phyloP scores from a whole-genome alignment of 2,888 invertebrate species.

The Chrysolina oricalcia region DNA sequence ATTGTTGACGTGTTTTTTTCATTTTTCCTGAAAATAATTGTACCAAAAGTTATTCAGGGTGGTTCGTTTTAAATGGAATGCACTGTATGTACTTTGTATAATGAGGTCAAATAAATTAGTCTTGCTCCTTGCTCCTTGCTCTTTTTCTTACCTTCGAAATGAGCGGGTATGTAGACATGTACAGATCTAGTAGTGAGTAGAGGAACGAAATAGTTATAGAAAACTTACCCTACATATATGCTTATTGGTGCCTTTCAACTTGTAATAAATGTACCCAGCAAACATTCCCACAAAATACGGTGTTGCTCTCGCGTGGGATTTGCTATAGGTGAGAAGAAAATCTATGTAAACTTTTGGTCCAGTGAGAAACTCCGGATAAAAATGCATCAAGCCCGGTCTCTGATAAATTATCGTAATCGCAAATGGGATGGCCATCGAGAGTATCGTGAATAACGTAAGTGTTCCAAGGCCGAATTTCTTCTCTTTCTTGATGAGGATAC shows the following conservation, averaged over 20 bases:
- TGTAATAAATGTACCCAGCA: slow-evolving; percentile 73
- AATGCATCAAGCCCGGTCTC: slow-evolving; percentile 74
- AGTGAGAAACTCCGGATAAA: slow-evolving; percentile 75
- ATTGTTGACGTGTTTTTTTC: too few species aligned
- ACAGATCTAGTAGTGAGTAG: too few species aligned
- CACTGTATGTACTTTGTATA: too few species aligned
- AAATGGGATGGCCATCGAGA: slow-evolving; percentile 74
- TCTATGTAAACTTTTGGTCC: slow-evolving; percentile 74
- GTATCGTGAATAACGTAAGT: slow-evolving; percentile 67
- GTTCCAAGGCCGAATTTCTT: slow-evolving; percentile 70
- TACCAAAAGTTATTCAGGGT: too few species aligned
- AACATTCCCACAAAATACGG: slow-evolving; percentile 77
- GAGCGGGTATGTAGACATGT: too few species aligned
- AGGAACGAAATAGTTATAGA: not conserved
- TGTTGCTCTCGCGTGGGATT: slow-evolving; percentile 76
- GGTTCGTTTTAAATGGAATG: too few species aligned
- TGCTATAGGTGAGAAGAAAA: slow-evolving; percentile 75
- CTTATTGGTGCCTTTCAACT: slow-evolving; percentile 62
- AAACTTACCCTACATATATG: slow-evolving; percentile 67
- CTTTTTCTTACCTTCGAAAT: too few species aligned
- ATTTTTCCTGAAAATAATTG: too few species aligned
- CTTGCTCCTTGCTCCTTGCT: too few species aligned
- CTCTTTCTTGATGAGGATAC: slow-evolving; percentile 70
- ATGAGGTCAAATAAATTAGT: too few species aligned
- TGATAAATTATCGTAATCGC: slow-evolving; percentile 73